Evolutionary conservation across 2,797 vertebrate genomes (phyloP), one percentile per base, ranked within the genome.

Genomic region (Lycodopsis pacificus): DNA sequence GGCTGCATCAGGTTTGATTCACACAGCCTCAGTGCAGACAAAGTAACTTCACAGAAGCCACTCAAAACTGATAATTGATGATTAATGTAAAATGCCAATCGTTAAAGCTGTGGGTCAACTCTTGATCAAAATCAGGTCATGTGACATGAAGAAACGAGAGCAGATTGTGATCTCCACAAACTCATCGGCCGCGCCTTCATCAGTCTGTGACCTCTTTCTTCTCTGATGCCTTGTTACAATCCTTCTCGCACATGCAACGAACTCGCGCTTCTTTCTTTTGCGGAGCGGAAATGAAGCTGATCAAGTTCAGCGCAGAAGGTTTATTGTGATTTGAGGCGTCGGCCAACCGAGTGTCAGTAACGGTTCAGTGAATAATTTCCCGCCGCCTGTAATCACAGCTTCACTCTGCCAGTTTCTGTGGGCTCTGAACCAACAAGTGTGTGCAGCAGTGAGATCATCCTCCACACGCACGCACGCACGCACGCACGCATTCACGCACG

Each of bases 341-440:
- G 64, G 53, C 34, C 38, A 59, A 67, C 27, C 12, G 62, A 44
- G 68, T 34, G 69, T 72, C 69, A 59, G 32, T 54, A 64, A 81
- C 62, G 42, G 59, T 75, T 79, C 57, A 64, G 51, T 61, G 68
- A 32, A 22, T 63, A 56, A 71, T 74, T 65, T 71, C n/a, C 53
- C 49, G 59, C 64, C 42, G 70, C 32, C 65, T 73, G 65, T 66
- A 82, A 74, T 76, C 75, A 67, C 70, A 66, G 73, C 51, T 58
- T 75, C 25, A 74, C 72, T 72, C 74, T 76, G 51, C 71, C 70
- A 83, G 82, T 83, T 80, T 73, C 82, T 83, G 82, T 80, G 71
- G 82, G 82, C 82, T 65, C 46, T 6, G 40, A 73, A 79, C 74
- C 77, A 76, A 51, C 44, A 13, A 71, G 71, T 51, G 36, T 38